Evolutionary conservation across 2,113 vertebrate species (phyloP).

Genomic region (Apaloderma vittatum): DNA sequence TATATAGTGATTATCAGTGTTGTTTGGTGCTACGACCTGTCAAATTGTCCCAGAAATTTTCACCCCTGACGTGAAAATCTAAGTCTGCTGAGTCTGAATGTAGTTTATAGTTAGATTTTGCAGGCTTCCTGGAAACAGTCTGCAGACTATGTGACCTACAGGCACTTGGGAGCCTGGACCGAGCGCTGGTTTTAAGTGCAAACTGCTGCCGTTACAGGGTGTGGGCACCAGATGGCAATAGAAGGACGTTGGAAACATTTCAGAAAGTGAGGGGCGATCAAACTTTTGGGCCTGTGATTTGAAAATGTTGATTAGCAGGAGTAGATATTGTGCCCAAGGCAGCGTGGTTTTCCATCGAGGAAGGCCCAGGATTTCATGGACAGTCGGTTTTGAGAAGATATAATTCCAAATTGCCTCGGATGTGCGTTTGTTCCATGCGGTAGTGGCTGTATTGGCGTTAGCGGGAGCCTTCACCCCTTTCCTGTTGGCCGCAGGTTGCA

Average conservation of each 20-base stretch:
- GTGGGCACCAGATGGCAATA: constrained; percentile 36
- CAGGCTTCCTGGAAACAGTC: background rate
- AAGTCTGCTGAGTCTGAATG: background rate
- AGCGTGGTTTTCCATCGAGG: background rate
- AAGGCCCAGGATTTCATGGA: background rate
- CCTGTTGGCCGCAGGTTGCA: background rate
- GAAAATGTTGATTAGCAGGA: background rate
- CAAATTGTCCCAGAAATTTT: background rate
- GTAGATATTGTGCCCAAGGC: background rate
- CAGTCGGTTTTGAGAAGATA: background rate
- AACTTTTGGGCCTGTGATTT: constrained; percentile 7
- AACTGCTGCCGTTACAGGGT: background rate
- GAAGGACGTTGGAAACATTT: background rate
- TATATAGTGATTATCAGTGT: background rate
- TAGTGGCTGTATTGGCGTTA: background rate
- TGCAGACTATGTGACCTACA: background rate
- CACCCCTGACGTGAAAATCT: background rate
- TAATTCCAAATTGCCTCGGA: background rate
- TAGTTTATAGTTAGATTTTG: background rate
- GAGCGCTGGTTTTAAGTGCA: background rate
- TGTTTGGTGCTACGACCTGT: background rate
- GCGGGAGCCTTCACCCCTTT: background rate
- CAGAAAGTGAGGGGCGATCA: background rate
- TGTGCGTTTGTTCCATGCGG: background rate
- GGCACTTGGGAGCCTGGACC: background rate